Evolutionary conservation across 2,797 vertebrate genomes (phyloP), one percentile per base, ranked within the genome.

Genomic region (Sarcoramphus papa): DNA sequence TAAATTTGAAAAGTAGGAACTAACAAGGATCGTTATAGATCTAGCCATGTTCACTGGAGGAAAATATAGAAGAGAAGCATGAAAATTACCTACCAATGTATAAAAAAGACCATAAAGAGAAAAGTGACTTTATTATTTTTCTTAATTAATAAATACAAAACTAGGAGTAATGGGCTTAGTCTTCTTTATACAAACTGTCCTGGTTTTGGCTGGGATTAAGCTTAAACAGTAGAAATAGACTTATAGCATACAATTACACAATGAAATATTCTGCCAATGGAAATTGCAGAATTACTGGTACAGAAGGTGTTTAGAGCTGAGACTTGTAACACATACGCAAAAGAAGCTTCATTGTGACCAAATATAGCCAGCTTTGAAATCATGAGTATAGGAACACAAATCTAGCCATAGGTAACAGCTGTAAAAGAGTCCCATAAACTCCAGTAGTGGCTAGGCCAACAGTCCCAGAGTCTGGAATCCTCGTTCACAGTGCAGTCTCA

Each of bases 21-120:
- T 97, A 63, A 67, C 75, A 94, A 79, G 60, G 63, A 69, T 95
- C 41, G 48, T 87, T 91, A 69, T 69, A 64, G 69, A 74, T 90
- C 25, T 69, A n/a, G 7, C 35, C 43, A 27, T 53, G 35, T 78
- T 94, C 72, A 88, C 30, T 70, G 51, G 37, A 96, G 25, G 25
- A 67, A 74, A 94, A 92, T 82, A 7, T 15, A 90, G 40, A 85
- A 50, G 25, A 76, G 56, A 86, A 75, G 16, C 24, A 19, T 23
- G 50, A 93, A 80, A 28, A 83, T 24, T 59, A 33, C 72, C 48
- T 53, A 65, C 8, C 31, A 69, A 57, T 75, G 25, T 51, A 74
- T 89, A 60, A 73, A 45, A 73, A 37, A 47, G 18, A 60, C 4
- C 7, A 48, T 35, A 33, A 89, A 59, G 33, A 59, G 25, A 68